Conservation (phyloP, 2,113 vertebrate genomes). For the Aptenodytes forsteri region DNA sequence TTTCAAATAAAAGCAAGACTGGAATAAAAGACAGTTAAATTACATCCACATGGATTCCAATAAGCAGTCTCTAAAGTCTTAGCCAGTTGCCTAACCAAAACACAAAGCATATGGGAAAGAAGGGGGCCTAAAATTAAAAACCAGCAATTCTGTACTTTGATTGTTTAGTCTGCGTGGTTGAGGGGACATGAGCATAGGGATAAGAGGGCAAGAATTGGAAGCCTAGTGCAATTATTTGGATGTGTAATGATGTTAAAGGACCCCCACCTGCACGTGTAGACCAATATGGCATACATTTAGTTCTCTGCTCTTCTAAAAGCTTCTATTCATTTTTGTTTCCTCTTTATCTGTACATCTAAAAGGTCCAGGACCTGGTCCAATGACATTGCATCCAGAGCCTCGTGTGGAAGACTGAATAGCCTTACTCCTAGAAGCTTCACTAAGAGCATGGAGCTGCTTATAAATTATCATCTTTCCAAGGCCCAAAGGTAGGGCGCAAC, state of each 20-base stretch:
- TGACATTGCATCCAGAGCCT: not conserved
- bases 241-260: not conserved
- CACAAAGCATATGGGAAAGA: conserved; percentile 57
- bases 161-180: conserved; percentile 56
- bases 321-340: not conserved
- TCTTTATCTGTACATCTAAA: not conserved
- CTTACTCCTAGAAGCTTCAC: not conserved
- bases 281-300: conserved; percentile 14
- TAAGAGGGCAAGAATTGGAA: not conserved
- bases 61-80: conserved; percentile 49
- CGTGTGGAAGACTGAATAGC: not conserved
- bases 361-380: not conserved
- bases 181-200: not conserved
- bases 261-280: not conserved
- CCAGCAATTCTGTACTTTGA: conserved; percentile 30
- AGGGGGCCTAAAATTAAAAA: conserved; percentile 27
- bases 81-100: conserved; percentile 60
- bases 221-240: not conserved
- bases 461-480: not conserved
- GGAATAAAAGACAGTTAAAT: conserved; percentile 67
- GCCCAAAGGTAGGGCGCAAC: not conserved
- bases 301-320: not conserved
- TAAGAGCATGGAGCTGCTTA: not conserved
- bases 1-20: conserved; percentile 67
- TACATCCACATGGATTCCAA: conserved; percentile 64